Base-by-base conservation (phyloP, 2,797 vertebrate species). In the Nannoperca obscura region DNA sequence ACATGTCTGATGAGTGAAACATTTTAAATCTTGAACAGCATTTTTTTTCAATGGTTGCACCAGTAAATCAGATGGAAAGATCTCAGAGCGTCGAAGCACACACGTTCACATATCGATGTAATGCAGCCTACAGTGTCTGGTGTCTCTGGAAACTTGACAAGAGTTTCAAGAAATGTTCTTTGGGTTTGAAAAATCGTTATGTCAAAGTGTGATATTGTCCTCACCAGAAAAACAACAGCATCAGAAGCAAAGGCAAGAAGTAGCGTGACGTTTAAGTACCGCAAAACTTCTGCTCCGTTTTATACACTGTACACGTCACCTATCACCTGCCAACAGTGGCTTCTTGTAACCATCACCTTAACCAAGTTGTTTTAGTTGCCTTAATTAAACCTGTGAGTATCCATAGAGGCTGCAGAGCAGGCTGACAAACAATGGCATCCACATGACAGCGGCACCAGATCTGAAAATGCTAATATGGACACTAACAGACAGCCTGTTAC, bases 1-100 rank as follows among this genome's bases (percentile, higher is more conserved):
- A 24, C 22, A 50, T 69, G 47, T 34, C 4, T 22, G 2, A 68
- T 74, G 50, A 78, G 27, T 68, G 52, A 59, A 75, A 34, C 20
- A 1, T 60, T 60, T 47, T 12, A 19, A 7, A 64, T 75, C 5
- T 1, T 3, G 7, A 42, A 46, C 3, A 0, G 2, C 8, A 8
- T 8, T 22, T 58, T 27, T 32, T 15, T 9, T 27, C 24, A 27
- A 50, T 68, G 27, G 3, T n/a, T 64, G 30, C 30, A 32, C 5
- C 12, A 1, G 30, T 15, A 7, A 5, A 24, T 50, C 17, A 12
- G 50, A 40, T 52, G 5, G 11, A 47, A 30, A 27, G 24, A 40
- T 57, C 8, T 67, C 2, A 34, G 30, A 32, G 30, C 30, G 4
- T 32, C 2, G 3, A 3, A 13, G 14, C 30, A 27, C 24, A 27